Evolutionary conservation across 35 echinoderm and acorn worm species (phyloP), one percentile per base, ranked within the genome.

Genomic region (Stichopus chloronotus): DNA sequence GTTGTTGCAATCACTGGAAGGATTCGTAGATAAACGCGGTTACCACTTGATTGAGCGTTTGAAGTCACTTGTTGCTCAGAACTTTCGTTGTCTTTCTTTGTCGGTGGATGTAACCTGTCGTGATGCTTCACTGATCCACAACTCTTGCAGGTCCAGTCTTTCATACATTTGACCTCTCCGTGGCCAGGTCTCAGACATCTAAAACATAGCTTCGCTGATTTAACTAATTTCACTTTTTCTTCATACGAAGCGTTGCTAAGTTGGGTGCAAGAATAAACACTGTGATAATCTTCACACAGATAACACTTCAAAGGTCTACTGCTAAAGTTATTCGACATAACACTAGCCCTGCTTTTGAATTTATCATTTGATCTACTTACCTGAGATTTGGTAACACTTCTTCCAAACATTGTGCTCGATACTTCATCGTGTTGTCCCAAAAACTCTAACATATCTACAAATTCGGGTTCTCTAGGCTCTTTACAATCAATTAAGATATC

Each of bases 361-460:
- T 61, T 19, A 5, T 68, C 53, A n/a, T 52, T 90, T 52, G 54
- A 90, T 25, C 7, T 25, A 4, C 80, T 79, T 65, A 10, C 52
- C 56, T 19, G 5, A 43, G 60, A 8, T 55, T 69, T 92, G 54
- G 55, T 11, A 20, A 92, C 59, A 92, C 84, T 92, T 59, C 80
- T 85, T 9, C 91, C 91, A 72, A 92, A 92, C 91, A 92, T 92
- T 55, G 83, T 92, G 63, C 79, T 84, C 12, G 91, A 81, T 53
- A 83, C 52, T 84, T 92, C 91, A 63, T 79, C 91, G 83, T 92
- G 79, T 23, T 56, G 25, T 85, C 60, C 79, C 22, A 92, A 20
- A 84, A 60, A 92, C n/a, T 6, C 5, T 13, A 92, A 78, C 10
- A 92, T 25, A 57, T 83, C 78, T 3, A 72, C 10, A 30, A 92